Conservation (phyloP, 2,797 vertebrate species). For the Lophotriccus pileatus region DNA sequence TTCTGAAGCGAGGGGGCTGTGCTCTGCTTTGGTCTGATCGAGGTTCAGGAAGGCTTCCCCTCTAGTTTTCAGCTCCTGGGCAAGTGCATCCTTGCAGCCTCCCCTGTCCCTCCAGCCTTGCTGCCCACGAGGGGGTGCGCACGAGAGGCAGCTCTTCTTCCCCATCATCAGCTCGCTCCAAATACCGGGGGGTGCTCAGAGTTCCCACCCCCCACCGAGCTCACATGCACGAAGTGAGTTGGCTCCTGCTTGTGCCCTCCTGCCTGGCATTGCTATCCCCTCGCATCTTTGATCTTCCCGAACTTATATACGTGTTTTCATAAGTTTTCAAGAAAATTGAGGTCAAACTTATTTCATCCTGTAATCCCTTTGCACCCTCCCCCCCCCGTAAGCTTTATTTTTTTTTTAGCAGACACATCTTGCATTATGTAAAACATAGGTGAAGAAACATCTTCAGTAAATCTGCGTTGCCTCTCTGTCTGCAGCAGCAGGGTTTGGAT, state of each 20-base stretch:
- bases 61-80: background rate
- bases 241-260: background rate
- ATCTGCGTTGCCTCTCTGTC: constrained; percentile 46
- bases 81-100: background rate
- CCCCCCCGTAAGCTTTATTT: background rate
- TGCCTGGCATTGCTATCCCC: background rate
- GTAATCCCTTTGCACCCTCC: background rate
- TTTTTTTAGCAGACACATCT: background rate
- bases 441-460: constrained; percentile 10
- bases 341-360: constrained; percentile 64
- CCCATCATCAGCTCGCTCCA: fast-evolving
- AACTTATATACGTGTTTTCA: background rate
- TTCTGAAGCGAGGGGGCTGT: background rate
- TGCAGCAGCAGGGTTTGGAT: constrained; percentile 54
- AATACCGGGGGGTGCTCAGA: background rate
- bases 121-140: constrained; percentile 50
- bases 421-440: constrained; percentile 35
- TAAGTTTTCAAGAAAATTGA: constrained; percentile 58
- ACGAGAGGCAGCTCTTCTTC: constrained; percentile 9
- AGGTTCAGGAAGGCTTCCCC: background rate
- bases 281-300: background rate
- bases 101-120: background rate
- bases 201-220: background rate
- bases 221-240: fast-evolving
- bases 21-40: background rate